phyloP scores from a whole-genome alignment of 1,140 invertebrate species.

The Dufourea novaeangliae region DNA sequence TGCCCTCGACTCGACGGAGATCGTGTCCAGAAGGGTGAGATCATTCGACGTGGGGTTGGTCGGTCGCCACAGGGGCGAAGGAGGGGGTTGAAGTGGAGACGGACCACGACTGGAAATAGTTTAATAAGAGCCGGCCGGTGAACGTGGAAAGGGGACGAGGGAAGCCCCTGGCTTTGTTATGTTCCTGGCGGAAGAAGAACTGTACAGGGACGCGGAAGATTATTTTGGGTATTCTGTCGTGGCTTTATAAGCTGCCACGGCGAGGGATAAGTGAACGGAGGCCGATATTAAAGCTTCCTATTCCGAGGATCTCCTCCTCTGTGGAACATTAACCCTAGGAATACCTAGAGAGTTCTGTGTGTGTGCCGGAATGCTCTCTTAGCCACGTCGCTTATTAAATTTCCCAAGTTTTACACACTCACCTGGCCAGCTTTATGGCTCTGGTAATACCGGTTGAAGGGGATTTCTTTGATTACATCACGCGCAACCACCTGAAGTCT shows the following conservation, averaged over 20 bases:
- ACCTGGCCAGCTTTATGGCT: neutral
- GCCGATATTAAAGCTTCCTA: slow-evolving; percentile 46
- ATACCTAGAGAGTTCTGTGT: neutral
- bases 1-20: neutral
- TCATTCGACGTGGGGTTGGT: neutral
- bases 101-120: slow-evolving; percentile 18
- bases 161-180: neutral
- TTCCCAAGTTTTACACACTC: slow-evolving; percentile 41
- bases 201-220: slow-evolving; percentile 24
- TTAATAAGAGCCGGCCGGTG: slow-evolving; percentile 10
- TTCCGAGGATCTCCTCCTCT: slow-evolving; percentile 13
- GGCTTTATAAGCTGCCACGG: slow-evolving; percentile 42
- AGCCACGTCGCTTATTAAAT: slow-evolving; percentile 40
- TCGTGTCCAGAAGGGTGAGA: neutral
- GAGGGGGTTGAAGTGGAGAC: too few species aligned
- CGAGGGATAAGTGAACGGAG: slow-evolving; percentile 8
- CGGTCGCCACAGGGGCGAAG: slow-evolving; percentile 5
- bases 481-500: neutral
- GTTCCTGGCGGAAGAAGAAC: neutral
- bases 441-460: neutral
- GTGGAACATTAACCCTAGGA: slow-evolving; percentile 32
- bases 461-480: slow-evolving; percentile 4
- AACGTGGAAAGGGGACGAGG: neutral
- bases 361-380: slow-evolving; percentile 29
- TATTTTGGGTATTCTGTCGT: slow-evolving; percentile 45